These are phyloP conservation scores for Apocheima hispidaria DNA, from an alignment of 2,888 invertebrate species.

Conservation along the genomic window DNA sequence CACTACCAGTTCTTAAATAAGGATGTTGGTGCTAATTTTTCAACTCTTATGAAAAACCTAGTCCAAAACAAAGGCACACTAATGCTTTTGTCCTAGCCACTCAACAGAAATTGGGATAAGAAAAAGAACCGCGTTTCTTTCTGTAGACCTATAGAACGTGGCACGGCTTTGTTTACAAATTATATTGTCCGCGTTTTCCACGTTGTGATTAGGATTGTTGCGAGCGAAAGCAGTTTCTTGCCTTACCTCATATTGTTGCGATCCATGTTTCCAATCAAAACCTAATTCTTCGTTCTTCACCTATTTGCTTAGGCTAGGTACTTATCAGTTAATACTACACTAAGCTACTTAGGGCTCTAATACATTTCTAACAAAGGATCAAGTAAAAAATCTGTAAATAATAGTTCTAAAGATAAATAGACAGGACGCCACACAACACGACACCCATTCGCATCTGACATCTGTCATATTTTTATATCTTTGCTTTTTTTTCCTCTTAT, in stretches of 20 bases:
- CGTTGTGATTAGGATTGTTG: conserved; percentile 45
- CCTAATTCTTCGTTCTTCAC: conserved; percentile 32
- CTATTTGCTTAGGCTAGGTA: conserved; percentile 35
- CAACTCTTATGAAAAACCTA: neutral
- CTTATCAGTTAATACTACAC: conserved; percentile 53
- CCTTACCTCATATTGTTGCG: conserved; percentile 82
- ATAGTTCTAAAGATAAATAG: conserved; percentile 71
- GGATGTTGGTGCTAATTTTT: neutral
- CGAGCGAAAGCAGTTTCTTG: conserved; percentile 58
- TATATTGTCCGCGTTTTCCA: conserved; percentile 21
- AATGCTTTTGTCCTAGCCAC: neutral
- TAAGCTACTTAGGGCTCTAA: conserved; percentile 58
- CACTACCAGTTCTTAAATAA: neutral
- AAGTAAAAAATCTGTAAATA: conserved; percentile 66
- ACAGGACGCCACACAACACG: conserved; percentile 74
- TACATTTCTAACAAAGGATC: conserved; percentile 66
- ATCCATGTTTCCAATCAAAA: conserved; percentile 69
- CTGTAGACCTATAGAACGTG: conserved; percentile 4
- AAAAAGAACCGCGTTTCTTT: neutral
- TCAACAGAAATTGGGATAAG: neutral
- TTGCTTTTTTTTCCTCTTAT: too few relatives aligned
- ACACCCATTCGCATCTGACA: conserved; percentile 49
- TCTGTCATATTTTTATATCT: conserved; percentile 50
- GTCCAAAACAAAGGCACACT: neutral
- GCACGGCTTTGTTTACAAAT: conserved; percentile 24